Percentiles rank a stretch among this genome's conserved stretches.
phyloP scores from a whole-genome alignment of 2,797 vertebrate genomes.

The Selene dorsalis region DNA sequence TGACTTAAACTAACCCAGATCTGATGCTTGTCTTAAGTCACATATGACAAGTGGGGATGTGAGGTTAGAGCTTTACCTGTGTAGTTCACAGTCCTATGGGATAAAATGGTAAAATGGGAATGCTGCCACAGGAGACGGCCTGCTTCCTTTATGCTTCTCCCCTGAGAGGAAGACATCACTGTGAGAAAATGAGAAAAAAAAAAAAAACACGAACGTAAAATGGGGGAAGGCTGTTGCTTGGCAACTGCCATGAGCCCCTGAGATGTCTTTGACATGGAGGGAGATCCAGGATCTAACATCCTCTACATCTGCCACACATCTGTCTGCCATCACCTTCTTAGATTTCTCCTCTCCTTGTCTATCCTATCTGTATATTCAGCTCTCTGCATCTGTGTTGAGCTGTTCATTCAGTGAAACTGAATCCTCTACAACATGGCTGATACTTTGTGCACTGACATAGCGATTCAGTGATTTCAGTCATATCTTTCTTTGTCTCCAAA shows the following conservation, averaged over 20 bases:
- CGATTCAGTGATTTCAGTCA: constrained; percentile 21
- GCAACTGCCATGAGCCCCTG: constrained; percentile 80
- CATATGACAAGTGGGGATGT: constrained; percentile 22
- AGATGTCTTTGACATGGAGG: constrained; percentile 76
- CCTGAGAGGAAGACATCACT: constrained; percentile 60
- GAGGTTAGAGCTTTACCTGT: neutral
- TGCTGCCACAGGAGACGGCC: constrained; percentile 43
- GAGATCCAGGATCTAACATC: constrained; percentile 63
- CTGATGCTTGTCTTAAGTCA: neutral
- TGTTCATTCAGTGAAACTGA: constrained; percentile 11
- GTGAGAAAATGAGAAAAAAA: constrained; percentile 64
- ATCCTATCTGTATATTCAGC: constrained; percentile 3
- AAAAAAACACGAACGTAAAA: constrained; percentile 48
- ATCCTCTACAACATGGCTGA: neutral
- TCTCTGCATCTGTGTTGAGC: constrained; percentile 6
- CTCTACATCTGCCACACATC: constrained; percentile 42
- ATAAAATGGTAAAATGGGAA: constrained; percentile 53
- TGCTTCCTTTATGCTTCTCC: constrained; percentile 51
- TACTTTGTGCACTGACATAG: constrained; percentile 1
- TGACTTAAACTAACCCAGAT: constrained; percentile 2
- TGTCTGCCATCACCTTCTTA: constrained; percentile 43
- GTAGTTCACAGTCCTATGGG: constrained; percentile 23
- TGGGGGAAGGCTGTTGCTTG: constrained; percentile 80
- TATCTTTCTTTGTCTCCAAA: constrained; percentile 49
- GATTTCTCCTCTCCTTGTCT: constrained; percentile 15